A percentile compares a stretch with the other conserved stretches of the same genome.
These are phyloP conservation scores for Odontomyia ornata DNA, from an alignment of 2,888 invertebrate genomes.

Conservation along the genomic window DNA sequence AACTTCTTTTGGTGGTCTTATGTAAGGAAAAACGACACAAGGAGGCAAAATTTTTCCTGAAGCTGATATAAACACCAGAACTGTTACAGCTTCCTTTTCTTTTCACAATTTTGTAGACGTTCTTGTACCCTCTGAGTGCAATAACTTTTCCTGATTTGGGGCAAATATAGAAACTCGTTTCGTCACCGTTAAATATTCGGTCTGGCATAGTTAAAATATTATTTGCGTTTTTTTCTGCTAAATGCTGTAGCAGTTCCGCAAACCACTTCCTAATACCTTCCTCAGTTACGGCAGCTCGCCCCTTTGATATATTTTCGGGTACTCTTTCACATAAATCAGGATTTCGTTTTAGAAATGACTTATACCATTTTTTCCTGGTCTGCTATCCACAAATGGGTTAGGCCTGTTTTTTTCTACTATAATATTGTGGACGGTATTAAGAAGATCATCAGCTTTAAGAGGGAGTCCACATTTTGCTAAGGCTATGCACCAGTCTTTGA, in stretches of 20 bases:
- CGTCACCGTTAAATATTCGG: neutral
- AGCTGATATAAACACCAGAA: no score
- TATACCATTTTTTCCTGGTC: neutral
- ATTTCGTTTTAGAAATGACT: neutral
- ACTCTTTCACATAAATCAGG: neutral
- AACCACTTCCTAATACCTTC: neutral
- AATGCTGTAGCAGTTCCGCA: neutral
- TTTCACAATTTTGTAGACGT: neutral
- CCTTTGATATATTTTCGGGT: neutral
- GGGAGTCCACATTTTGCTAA: no score
- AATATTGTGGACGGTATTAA: neutral
- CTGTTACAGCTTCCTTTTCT: neutral
- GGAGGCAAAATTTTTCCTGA: no score
- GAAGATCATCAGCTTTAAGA: no score
- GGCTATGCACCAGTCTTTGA: neutral
- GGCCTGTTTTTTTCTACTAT: neutral
- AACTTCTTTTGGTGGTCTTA: neutral
- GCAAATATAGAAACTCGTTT: no score
- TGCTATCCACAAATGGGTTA: neutral
- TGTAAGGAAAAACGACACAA: no score
- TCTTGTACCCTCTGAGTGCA: no score
- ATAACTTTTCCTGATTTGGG: no score
- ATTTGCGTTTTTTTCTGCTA: neutral
- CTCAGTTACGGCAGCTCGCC: neutral
- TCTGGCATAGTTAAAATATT: neutral